Conservation (phyloP, 2,888 invertebrate genomes). For the Acanthosepion lycidas region DNA sequence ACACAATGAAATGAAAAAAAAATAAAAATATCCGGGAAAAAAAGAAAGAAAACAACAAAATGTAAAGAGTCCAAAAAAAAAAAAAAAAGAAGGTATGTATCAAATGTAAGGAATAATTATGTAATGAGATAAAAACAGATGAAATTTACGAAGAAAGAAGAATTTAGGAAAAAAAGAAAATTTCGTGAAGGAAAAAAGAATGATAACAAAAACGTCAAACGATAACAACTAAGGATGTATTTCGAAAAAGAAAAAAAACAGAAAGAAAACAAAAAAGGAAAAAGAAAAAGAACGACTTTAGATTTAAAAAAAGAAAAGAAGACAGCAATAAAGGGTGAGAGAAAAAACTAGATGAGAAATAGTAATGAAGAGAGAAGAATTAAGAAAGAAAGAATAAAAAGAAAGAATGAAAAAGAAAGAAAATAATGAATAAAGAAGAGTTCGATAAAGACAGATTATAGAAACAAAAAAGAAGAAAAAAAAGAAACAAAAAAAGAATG, state of each 20-base stretch:
- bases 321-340: background rate
- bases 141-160: too few relatives aligned
- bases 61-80: too few relatives aligned
- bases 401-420: background rate
- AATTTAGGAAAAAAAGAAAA: background rate
- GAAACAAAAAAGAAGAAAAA: background rate
- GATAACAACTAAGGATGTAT: too few relatives aligned
- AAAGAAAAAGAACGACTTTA: too few relatives aligned
- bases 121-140: too few relatives aligned
- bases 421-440: background rate
- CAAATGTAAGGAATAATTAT: background rate
- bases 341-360: too few relatives aligned
- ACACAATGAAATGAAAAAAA: too few relatives aligned
- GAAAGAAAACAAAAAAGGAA: too few relatives aligned
- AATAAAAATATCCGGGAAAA: too few relatives aligned
- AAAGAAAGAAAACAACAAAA: too few relatives aligned
- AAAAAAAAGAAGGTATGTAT: background rate
- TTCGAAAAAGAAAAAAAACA: too few relatives aligned
- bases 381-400: background rate
- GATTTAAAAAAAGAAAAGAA: background rate
- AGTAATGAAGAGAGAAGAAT: background rate
- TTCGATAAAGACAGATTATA: background rate
- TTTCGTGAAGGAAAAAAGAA: background rate
- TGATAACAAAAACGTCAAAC: rapidly evolving
- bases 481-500: background rate